Evolutionary conservation across 1,140 invertebrate genomes (phyloP).

Genomic region (Anastrepha obliqua): DNA sequence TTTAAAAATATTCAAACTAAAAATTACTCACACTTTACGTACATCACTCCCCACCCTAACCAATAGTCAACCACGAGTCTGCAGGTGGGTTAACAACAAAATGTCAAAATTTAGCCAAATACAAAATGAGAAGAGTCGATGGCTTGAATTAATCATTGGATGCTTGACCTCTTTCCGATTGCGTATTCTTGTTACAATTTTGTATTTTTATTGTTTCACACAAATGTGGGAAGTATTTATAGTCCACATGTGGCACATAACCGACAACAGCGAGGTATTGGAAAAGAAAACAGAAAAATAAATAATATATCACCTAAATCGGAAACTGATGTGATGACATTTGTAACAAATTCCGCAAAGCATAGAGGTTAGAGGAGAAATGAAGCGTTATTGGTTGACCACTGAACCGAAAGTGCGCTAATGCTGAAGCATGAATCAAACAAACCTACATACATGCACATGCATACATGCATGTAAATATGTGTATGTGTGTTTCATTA

Average conservation of each 20-base stretch:
- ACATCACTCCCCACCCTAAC: too few species aligned
- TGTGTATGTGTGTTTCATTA: background rate
- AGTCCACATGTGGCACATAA: background rate
- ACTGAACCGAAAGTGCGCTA: background rate
- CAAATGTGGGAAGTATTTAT: background rate
- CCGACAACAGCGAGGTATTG: background rate
- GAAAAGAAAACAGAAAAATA: too few species aligned
- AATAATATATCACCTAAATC: background rate
- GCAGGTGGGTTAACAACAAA: too few species aligned
- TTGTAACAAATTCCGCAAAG: conserved; percentile 1
- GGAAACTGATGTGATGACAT: conserved; percentile 24
- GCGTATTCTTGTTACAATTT: background rate
- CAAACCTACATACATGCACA: background rate
- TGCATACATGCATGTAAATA: background rate
- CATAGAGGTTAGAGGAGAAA: background rate
- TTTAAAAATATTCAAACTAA: too few species aligned
- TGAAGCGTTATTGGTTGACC: background rate
- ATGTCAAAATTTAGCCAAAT: too few species aligned
- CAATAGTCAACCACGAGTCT: too few species aligned
- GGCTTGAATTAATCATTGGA: background rate
- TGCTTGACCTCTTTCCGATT: conserved; percentile 15
- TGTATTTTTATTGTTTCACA: background rate
- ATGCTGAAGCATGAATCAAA: conserved; percentile 21
- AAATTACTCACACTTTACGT: too few species aligned
- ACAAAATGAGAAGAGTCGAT: too few species aligned